A percentile compares a stretch with the other conserved stretches of the same genome.
phyloP scores from a whole-genome alignment of 2,888 invertebrate species.

The Disparrhopalites patrizii region DNA sequence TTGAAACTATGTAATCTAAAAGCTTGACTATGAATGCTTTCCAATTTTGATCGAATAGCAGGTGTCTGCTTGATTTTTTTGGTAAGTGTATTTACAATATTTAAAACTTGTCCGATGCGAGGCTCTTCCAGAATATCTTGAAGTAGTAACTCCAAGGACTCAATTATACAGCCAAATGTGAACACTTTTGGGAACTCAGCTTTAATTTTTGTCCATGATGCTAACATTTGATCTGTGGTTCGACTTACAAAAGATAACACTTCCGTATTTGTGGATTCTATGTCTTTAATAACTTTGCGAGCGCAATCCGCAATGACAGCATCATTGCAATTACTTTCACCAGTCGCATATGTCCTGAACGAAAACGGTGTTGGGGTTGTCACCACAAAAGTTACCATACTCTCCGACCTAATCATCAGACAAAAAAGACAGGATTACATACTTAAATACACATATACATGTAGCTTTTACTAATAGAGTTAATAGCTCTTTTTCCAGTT shows the following conservation, averaged over 20 bases:
- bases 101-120: not conserved
- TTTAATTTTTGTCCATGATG: slow-evolving; percentile 4
- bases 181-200: not conserved
- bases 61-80: not conserved
- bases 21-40: slow-evolving; percentile 10
- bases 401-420: slow-evolving; percentile 5
- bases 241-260: slow-evolving; percentile 6
- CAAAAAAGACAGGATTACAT: too few species aligned
- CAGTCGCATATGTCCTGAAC: slow-evolving; percentile 14
- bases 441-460: too few species aligned
- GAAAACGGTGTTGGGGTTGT: slow-evolving; percentile 10
- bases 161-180: slow-evolving; percentile 15
- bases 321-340: not conserved
- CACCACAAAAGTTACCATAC: slow-evolving; percentile 14
- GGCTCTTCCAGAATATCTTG: slow-evolving; percentile 3
- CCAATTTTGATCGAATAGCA: not conserved
- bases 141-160: not conserved
- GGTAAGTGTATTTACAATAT: not conserved
- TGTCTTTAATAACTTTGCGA: not conserved
- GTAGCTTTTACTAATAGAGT: too few species aligned
- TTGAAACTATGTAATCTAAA: not conserved
- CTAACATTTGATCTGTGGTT: not conserved
- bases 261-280: not conserved
- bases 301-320: not conserved
- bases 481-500: too few species aligned